Evolutionary conservation across 2,113 vertebrate genomes (phyloP).

Genomic region (Clupea harengus): DNA sequence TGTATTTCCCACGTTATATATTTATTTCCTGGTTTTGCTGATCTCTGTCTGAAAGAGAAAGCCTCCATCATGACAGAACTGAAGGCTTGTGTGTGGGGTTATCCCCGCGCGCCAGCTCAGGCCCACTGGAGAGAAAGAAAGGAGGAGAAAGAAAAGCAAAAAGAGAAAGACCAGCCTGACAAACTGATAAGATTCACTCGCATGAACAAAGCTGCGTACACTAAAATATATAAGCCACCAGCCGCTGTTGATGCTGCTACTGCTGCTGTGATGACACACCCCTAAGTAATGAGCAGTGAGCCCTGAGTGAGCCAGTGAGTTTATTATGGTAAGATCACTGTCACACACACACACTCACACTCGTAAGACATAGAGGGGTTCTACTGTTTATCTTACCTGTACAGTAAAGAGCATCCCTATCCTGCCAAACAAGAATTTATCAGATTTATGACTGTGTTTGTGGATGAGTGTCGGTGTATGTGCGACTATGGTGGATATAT

Average conservation of each 20-base stretch:
- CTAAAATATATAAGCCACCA: not conserved
- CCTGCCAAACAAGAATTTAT: not conserved
- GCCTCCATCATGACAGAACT: constrained; percentile 53
- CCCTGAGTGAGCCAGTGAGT: not conserved
- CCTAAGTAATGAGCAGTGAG: not conserved
- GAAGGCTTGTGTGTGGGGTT: constrained; percentile 45
- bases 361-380: not conserved
- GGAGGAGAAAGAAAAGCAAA: not conserved
- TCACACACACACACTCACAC: not conserved
- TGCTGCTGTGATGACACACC: not conserved
- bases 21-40: constrained; percentile 89
- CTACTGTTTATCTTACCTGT: constrained; percentile 11
- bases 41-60: constrained; percentile 67
- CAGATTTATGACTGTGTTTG: not conserved
- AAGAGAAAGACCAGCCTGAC: not conserved
- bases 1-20: constrained; percentile 73
- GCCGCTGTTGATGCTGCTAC: not conserved
- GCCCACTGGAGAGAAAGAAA: constrained; percentile 2
- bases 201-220: constrained; percentile 5
- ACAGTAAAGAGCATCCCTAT: not conserved
- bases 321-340: not conserved
- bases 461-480: not conserved
- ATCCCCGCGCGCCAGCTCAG: constrained; percentile 38
- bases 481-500: not conserved
- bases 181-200: constrained; percentile 21